Base-by-base conservation (phyloP, 2,888 invertebrate species). In the Beris morrisii region DNA sequence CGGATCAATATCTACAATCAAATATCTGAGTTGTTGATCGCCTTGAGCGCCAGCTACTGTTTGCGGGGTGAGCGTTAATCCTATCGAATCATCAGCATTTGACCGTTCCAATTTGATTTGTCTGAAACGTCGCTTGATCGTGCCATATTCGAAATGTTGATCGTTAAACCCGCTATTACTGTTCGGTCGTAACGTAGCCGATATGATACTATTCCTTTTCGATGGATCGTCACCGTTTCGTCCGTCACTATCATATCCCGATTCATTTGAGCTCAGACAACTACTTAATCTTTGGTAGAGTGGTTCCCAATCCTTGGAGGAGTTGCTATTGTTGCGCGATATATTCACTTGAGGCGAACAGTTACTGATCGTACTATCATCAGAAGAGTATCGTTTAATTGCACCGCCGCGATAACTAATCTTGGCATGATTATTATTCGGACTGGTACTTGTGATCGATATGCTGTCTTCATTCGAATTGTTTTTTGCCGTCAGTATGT, bases 201-300 rank as follows among this genome's bases (percentile, higher is more conserved):
- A 64, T 15, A 64, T 53, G n/a, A 58, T 6, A 48, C 61, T 67
- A 28, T 55, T 80, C 71, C 74, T 81, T 72, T 82, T 81, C 72
- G 81, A 77, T 73, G 83, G 83, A 73, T 85, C 85, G 71, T 84
- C 84, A 61, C 82, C 83, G 46, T 83, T 84, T 70, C 85, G 84
- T 61, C 90, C 88, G 76, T 91, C 91, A 78, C 91, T 91, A 75
- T 91, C 91, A 77, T 92, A 92, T 50, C 91, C 91, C 57, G 91
- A 91, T 80, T 92, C 91, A 78, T 91, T 91, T 54, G 91, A 91
- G 79, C 91, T 90, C 58, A 91, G 86, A 78, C 90, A 90, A 80
- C 88, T 89, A 77, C 86, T 87, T 74, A 87, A 81, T 73, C 87
- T 84, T 81, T 86, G 86, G 74, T 85, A 82, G 80, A 85, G 85